phyloP scores from a whole-genome alignment of 2,797 vertebrate genomes.

The Champsocephalus gunnari region DNA sequence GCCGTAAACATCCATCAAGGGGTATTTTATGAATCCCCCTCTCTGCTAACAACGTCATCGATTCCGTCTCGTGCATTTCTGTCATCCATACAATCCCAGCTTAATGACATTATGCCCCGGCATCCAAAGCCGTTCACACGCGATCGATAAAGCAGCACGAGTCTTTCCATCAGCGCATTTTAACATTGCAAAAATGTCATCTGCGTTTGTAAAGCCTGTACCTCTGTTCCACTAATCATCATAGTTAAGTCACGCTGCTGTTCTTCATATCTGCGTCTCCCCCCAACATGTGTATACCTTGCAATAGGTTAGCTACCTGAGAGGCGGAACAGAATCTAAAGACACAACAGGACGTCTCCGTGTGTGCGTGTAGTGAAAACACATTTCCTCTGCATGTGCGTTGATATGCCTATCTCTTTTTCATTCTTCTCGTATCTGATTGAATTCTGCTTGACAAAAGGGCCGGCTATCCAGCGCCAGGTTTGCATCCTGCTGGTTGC shows the following conservation, averaged over 20 bases:
- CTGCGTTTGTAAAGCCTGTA: slow-evolving; percentile 20
- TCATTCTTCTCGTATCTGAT: slow-evolving; percentile 20
- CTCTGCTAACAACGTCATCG: slow-evolving; percentile 68
- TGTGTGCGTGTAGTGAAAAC: slow-evolving; percentile 13
- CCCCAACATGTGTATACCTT: slow-evolving; percentile 9
- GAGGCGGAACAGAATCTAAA: slow-evolving; percentile 44
- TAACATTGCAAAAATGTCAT: slow-evolving; percentile 70
- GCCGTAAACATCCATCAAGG: slow-evolving; percentile 71
- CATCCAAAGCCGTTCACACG: slow-evolving; percentile 76
- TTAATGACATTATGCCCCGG: slow-evolving; percentile 76
- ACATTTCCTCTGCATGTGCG: slow-evolving; percentile 21
- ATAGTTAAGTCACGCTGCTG: slow-evolving; percentile 30
- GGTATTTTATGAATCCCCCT: slow-evolving; percentile 62
- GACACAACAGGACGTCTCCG: slow-evolving; percentile 57
- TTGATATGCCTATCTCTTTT: slow-evolving; percentile 18
- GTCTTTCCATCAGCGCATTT: slow-evolving; percentile 72
- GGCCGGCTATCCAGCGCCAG: slow-evolving; percentile 9
- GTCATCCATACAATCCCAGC: slow-evolving; percentile 71
- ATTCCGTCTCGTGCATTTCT: slow-evolving; percentile 64
- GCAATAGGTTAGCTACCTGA: slow-evolving; percentile 20
- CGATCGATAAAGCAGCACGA: slow-evolving; percentile 76
- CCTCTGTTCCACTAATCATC: slow-evolving; percentile 38
- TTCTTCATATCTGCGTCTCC: slow-evolving; percentile 31
- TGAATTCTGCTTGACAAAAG: slow-evolving; percentile 22
- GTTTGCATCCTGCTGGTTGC: slow-evolving; percentile 8